Base-by-base conservation (phyloP, 92 coral and sea anemone genomes). In the Epizoanthus rinbou region DNA sequence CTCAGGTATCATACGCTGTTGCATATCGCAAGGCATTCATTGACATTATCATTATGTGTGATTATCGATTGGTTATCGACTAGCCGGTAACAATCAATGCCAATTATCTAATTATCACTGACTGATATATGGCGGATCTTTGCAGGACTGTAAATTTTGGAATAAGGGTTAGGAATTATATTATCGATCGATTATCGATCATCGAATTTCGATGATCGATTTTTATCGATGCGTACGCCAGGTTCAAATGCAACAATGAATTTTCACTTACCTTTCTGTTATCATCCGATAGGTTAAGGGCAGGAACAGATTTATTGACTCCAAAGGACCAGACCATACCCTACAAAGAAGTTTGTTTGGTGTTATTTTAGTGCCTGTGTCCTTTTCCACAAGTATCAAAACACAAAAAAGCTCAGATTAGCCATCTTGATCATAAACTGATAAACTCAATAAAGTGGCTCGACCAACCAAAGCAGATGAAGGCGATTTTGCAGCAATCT, bases 311-410 rank as follows among this genome's bases (percentile, higher is more conserved):
- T 69, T 71, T 90, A 80, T 97, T 97, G 45, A 97, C 88, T 37
- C 99, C 99, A 84, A 91, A 97, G 16, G 98, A 88, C 99, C 99
- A 97, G 45, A 91, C 89, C 90, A 97, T 88, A 80, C 92, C 92
- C 99, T 97, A 78, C 18, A 82, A 52, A n/a, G 54, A 47, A 78
- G 18, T 15, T 3, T 33, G n/a, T 35, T 33, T 1, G 33, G 17
- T 33, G 66, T 52, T 56, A 75, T 8, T 57, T 8, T 8, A 22
- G 25, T 22, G 17, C 13, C 24, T 15, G 31, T 17, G 19, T 65
- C 28, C 21, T 16, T 18, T 23, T 39, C 53, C 14, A 45, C 57
- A 18, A 18, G 47, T 15, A 31, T 37, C 18, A 2, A 57, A 21
- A 8, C 15, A 68, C 9, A 8, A 69, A 57, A 3, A 39, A 8